A percentile compares a stretch with the other conserved stretches of the same genome.
These are phyloP conservation scores for Cherax destructor DNA, from an alignment of 1,140 invertebrate species.

Conservation along the genomic window DNA sequence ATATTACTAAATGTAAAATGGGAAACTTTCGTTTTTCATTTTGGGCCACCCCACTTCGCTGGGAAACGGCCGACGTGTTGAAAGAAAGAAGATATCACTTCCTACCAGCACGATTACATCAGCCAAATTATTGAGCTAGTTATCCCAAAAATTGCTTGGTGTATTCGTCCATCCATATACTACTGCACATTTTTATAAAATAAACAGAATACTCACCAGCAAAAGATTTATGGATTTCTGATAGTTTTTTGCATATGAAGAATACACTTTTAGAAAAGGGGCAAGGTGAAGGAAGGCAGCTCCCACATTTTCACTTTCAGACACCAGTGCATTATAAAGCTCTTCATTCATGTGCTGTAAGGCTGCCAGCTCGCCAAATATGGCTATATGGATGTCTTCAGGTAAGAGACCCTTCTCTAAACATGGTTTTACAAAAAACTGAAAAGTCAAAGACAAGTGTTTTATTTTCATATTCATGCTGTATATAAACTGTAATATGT, in stretches of 20 bases:
- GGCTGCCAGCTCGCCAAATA: constrained; percentile 85
- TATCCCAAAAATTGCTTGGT: too few species aligned
- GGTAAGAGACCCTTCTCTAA: constrained; percentile 80
- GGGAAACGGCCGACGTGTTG: too few species aligned
- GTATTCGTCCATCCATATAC: too few species aligned
- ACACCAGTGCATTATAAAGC: constrained; percentile 81
- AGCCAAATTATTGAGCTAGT: too few species aligned
- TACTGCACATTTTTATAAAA: neutral
- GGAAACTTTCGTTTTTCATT: too few species aligned
- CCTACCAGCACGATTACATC: too few species aligned
- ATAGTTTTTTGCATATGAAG: constrained; percentile 86
- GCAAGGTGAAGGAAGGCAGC: constrained; percentile 83
- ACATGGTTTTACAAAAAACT: constrained; percentile 83
- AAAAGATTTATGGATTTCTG: constrained; percentile 78
- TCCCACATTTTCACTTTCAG: constrained; percentile 80
- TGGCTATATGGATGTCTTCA: constrained; percentile 77
- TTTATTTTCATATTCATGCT: too few species aligned
- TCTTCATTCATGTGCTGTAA: constrained; percentile 85
- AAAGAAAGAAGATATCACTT: too few species aligned
- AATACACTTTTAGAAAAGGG: constrained; percentile 87
- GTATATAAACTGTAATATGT: too few species aligned
- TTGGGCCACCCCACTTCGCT: too few species aligned
- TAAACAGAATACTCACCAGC: constrained; percentile 70
- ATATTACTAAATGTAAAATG: too few species aligned
- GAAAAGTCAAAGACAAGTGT: constrained; percentile 67